These are phyloP conservation scores for Cyclopterus lumpus DNA, from an alignment of 2,797 vertebrate genomes.

Conservation along the genomic window DNA sequence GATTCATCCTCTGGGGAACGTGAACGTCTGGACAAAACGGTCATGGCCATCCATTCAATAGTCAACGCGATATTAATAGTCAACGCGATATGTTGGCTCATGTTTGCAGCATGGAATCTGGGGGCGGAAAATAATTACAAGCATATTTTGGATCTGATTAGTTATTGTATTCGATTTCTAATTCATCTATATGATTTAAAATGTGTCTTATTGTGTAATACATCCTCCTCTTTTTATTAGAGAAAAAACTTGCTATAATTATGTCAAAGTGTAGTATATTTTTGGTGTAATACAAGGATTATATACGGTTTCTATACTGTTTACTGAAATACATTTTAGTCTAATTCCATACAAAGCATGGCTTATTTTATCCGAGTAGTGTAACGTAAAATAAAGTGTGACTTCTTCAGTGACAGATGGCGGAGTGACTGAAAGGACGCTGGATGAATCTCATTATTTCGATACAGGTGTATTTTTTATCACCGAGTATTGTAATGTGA, in stretches of 20 bases:
- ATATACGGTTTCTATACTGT: background rate
- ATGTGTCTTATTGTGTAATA: background rate
- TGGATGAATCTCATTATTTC: slow-evolving; percentile 34
- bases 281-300: background rate
- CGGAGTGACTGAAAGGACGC: slow-evolving; percentile 43
- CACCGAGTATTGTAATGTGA: slow-evolving; percentile 47
- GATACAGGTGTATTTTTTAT: slow-evolving; percentile 33
- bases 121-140: too few species aligned
- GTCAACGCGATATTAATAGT: background rate
- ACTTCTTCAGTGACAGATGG: slow-evolving; percentile 15
- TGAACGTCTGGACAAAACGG: background rate
- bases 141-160: background rate
- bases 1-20: background rate
- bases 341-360: background rate
- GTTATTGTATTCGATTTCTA: background rate
- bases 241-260: background rate
- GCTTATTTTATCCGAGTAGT: background rate
- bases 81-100: background rate
- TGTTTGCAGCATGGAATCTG: background rate
- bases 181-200: background rate
- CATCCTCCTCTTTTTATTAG: background rate
- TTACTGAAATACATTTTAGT: background rate
- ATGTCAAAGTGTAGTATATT: background rate
- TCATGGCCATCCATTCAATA: background rate
- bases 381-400: background rate